These are phyloP conservation scores for Protomyctophum bolini DNA, from an alignment of 2,113 vertebrate species.

Conservation along the genomic window DNA sequence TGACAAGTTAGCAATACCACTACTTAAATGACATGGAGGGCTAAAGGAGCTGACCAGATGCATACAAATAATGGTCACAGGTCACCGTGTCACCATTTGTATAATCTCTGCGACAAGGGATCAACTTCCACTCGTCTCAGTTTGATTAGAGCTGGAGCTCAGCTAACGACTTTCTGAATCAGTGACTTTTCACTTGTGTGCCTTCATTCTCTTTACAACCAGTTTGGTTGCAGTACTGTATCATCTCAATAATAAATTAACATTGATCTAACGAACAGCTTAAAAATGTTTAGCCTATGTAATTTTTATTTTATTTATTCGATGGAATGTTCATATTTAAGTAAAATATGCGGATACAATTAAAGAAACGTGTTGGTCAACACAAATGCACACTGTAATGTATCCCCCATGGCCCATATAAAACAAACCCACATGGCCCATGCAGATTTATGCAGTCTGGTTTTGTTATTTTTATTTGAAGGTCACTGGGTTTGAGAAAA, in stretches of 20 bases:
- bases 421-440: background rate
- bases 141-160: too few species aligned
- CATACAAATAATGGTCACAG: background rate
- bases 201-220: conserved; percentile 25
- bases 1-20: conserved; percentile 7
- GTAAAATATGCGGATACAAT: conserved; percentile 12
- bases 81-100: too few species aligned
- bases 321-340: background rate
- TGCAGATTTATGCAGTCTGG: background rate
- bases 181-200: conserved; percentile 34
- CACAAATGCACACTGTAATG: background rate
- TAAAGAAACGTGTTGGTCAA: background rate
- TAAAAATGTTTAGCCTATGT: background rate
- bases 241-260: conserved; percentile 9
- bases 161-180: background rate
- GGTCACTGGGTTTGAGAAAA: conserved; percentile 53
- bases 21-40: conserved; percentile 2
- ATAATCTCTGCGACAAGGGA: too few species aligned
- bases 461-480: conserved; percentile 64
- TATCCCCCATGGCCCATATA: background rate
- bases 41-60: conserved; percentile 6
- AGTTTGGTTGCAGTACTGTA: conserved; percentile 1
- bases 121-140: too few species aligned
- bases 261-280: too few species aligned
- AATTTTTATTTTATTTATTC: background rate